Evolutionary conservation across 2,888 invertebrate species (phyloP), one percentile per base, ranked within the genome.

Genomic region (Ctena decussata): DNA sequence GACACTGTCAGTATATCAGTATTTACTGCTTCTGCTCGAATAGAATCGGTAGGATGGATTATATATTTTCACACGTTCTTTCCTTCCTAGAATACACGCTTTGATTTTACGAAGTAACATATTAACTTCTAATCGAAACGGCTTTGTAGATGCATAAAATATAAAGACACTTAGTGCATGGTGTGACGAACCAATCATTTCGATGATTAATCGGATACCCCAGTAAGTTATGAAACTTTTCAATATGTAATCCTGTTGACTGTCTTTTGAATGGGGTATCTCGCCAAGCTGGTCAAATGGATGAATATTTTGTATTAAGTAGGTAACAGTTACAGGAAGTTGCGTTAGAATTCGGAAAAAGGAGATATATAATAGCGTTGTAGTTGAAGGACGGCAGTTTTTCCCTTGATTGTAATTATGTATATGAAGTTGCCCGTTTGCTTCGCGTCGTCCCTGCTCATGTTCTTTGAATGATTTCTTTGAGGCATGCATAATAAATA

Each of bases 151-250:
- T 24, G 85, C 77, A 39, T 90, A 90, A 85, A 93, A 93, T 39
- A 94, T 91, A 71, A 93, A 92, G n/a, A 93, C 89, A 88, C 95
- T 95, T 71, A 94, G 92, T 0, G 95, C 95, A 77, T 95, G 94
- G 74, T 95, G 94, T 0, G 95, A 94, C 70, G 94, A 90, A 1
- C 94, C 94, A 2, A 95, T 85, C 70, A 93, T 92, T 84, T 95
- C 93, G 21, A 95, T 90, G 11, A 94, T 83, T 24, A 92, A 91
- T 70, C 94, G 89, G 8, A 90, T 87, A 6, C 91, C 92, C 83
- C 91, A 91, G 86, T 93, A 95, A 8, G 86, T 80, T 35, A 95
- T 87, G 78, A 94, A 93, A 8, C 78, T 77, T 77, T 90, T 90
- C 95, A 95, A 95, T 6, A 84, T 87, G 0, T 89, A 77, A 80